A percentile compares a stretch with the other conserved stretches of the same genome.
Conservation (phyloP, 2,113 vertebrate genomes). For the Formicarius rufipectus region DNA sequence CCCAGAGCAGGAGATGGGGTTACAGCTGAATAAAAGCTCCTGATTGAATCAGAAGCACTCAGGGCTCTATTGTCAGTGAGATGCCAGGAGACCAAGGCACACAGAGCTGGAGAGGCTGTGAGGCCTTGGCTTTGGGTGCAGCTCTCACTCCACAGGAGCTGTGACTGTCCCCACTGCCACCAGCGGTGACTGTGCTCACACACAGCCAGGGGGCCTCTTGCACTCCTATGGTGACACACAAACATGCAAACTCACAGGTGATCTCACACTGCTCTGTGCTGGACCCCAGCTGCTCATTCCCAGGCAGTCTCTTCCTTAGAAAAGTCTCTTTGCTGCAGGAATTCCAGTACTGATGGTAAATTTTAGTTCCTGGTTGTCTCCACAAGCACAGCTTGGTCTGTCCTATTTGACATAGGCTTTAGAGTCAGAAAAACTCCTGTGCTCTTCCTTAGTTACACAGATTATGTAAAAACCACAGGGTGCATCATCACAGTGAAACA, state of each 20-base stretch:
- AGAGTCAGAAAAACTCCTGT: not conserved
- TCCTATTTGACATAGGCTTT: accelerated
- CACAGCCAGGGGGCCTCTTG: not conserved
- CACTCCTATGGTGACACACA: not conserved
- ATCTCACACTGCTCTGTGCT: not conserved
- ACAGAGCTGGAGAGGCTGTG: not conserved
- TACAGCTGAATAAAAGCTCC: not conserved
- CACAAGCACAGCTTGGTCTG: too few species aligned
- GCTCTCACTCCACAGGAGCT: not conserved
- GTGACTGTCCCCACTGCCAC: not conserved
- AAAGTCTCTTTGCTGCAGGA: not conserved
- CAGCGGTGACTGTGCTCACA: accelerated
- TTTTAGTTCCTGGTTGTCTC: not conserved
- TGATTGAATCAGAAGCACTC: not conserved
- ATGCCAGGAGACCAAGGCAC: accelerated
- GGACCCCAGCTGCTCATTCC: not conserved
- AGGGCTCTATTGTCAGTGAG: not conserved
- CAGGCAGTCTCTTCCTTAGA: not conserved
- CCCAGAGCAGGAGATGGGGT: not conserved
- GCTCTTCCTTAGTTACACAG: accelerated
- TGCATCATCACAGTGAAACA: accelerated
- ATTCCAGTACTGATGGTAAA: not conserved
- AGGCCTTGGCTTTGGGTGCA: not conserved
- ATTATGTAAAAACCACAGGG: not conserved
- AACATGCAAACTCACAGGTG: accelerated